Evolutionary conservation across 2,113 vertebrate species (phyloP), one percentile per base, ranked within the genome.

Genomic region (Cervus canadensis): DNA sequence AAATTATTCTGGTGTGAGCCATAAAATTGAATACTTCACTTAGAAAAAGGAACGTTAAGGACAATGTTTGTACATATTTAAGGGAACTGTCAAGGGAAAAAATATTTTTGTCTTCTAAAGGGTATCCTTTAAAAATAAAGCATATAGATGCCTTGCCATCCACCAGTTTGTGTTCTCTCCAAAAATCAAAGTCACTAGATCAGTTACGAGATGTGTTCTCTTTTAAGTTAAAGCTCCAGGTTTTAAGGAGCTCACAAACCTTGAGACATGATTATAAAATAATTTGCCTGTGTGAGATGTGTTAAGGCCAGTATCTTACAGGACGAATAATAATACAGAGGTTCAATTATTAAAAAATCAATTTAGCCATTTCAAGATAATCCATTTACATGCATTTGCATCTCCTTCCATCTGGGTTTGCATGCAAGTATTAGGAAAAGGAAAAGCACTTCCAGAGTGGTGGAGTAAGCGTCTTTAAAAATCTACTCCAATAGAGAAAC

Each of bases 11-110:
- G 33, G 25, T 52, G 26, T 90, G 83, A 96, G 90, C 36, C 21
- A 56, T 64, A 43, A 97, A 95, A 87, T 85, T 40, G 56, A 40
- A 87, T 92, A 50, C n/a, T 89, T 95, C 50, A 87, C 43, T 81
- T 87, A 71, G 67, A 87, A 96, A 94, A 83, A 90, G 21, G 97
- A 97, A 85, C 79, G 0, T 54, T 62, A 87, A 87, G 26, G 25
- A 79, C 36, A 79, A 71, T 60, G 40, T 33, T 33, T 89, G 7
- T 64, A 25, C 81, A 25, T 50, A 71, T 95, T 76, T 54, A 83
- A 87, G 48, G 30, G 14, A 52, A 86, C 23, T 52, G 43, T 71
- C 78, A 78, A 89, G 25, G 26, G 21, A 45, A 26, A 57, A 91
- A 87, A 25, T 43, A 59, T 56, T 82, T 87, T 52, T 62, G 12